These are phyloP conservation scores for Rhabdomys pumilio DNA, from an alignment of 2,797 vertebrate species.

Conservation along the genomic window DNA sequence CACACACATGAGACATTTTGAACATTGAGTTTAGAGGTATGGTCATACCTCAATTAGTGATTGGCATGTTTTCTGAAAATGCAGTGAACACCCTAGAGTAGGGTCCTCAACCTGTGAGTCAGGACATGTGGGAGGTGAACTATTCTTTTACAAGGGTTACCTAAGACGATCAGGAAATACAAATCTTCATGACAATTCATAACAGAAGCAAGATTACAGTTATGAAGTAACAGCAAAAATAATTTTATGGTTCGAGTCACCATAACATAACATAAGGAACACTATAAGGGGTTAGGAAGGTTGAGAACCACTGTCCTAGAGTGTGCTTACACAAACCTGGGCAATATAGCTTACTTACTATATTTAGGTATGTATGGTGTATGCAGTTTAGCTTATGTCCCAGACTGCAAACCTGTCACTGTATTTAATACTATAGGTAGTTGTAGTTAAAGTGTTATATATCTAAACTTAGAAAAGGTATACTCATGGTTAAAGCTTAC, in stretches of 20 bases:
- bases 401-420: neutral
- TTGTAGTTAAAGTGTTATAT: neutral
- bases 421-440: neutral
- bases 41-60: neutral
- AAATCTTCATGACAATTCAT: neutral
- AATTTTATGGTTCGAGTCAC: too few species aligned
- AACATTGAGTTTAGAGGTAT: constrained; percentile 33
- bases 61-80: neutral
- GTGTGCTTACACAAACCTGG: neutral
- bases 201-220: neutral
- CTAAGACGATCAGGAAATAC: neutral
- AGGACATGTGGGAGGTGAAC: neutral
- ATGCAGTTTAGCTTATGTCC: neutral
- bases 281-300: neutral
- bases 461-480: neutral
- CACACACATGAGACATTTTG: neutral
- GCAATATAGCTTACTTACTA: neutral
- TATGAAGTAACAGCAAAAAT: neutral
- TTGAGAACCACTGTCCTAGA: neutral
- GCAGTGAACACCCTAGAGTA: neutral
- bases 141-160: neutral
- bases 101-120: neutral
- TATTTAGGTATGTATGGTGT: neutral
- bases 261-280: too few species aligned
- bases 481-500: neutral